These are phyloP conservation scores for Misgurnus anguillicaudatus DNA, from an alignment of 2,113 vertebrate genomes.

Conservation along the genomic window DNA sequence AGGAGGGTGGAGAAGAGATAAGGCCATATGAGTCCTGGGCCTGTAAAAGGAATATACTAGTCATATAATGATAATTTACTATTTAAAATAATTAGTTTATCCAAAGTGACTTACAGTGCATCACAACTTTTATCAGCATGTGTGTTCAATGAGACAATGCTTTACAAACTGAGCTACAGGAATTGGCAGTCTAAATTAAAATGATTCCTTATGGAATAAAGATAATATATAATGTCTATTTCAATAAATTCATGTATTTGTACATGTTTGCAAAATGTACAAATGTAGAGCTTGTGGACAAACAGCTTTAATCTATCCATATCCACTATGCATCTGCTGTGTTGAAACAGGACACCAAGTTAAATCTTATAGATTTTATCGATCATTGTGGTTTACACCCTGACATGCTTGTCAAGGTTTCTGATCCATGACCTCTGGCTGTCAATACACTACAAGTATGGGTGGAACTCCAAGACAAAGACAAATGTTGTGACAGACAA, in stretches of 20 bases:
- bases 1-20: background rate
- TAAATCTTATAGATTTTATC: constrained; percentile 46
- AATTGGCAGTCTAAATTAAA: too few relatives aligned
- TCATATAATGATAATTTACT: constrained; percentile 12
- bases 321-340: constrained; percentile 22
- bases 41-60: constrained; percentile 30
- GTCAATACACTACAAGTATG: constrained; percentile 12
- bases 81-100: background rate
- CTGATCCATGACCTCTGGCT: constrained; percentile 30
- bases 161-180: too few relatives aligned
- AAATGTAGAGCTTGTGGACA: background rate
- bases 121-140: too few relatives aligned
- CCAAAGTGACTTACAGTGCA: too few relatives aligned
- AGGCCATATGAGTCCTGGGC: constrained; percentile 10
- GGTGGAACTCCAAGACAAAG: constrained; percentile 27
- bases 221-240: too few relatives aligned
- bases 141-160: too few relatives aligned
- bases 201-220: too few relatives aligned
- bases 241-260: too few relatives aligned
- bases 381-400: constrained; percentile 23
- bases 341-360: constrained; percentile 26
- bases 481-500: constrained; percentile 16
- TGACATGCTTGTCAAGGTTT: constrained; percentile 12
- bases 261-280: background rate
- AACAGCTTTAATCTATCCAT: constrained; percentile 29